phyloP scores from a whole-genome alignment of 2,113 vertebrate genomes.

The Mellivora capensis region DNA sequence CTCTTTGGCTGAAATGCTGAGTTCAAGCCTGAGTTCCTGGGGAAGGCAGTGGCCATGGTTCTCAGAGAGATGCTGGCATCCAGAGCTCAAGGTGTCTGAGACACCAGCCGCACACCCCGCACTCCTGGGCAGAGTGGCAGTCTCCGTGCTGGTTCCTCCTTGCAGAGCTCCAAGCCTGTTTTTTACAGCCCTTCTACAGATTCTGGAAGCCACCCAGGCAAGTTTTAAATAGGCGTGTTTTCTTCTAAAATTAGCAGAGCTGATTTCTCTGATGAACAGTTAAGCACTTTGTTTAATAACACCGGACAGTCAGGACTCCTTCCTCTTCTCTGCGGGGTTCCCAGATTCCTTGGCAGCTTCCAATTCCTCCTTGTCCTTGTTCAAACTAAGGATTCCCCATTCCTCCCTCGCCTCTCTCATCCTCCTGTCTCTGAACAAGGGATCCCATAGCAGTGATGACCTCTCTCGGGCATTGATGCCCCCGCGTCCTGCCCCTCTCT shows the following conservation, averaged over 20 bases:
- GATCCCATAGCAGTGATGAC: too few relatives aligned
- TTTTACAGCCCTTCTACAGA: background rate
- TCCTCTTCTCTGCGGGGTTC: background rate
- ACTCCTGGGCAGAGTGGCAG: too few relatives aligned
- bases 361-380: background rate
- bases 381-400: background rate
- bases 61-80: background rate
- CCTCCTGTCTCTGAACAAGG: background rate
- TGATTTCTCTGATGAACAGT: background rate
- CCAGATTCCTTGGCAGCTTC: background rate
- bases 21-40: background rate
- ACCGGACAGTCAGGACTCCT: background rate
- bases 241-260: background rate
- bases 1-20: background rate
- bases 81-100: background rate
- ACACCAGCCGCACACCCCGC: rapidly evolving
- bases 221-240: background rate
- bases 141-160: background rate
- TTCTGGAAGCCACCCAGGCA: background rate
- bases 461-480: rapidly evolving
- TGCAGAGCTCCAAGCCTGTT: background rate
- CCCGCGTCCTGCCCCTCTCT: background rate
- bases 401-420: background rate
- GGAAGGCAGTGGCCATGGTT: background rate
- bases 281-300: background rate